A percentile compares a stretch with the other conserved stretches of the same genome.
Evolutionary conservation across 2,113 vertebrate genomes (phyloP).

Genomic region (Stegostoma tigrinum): DNA sequence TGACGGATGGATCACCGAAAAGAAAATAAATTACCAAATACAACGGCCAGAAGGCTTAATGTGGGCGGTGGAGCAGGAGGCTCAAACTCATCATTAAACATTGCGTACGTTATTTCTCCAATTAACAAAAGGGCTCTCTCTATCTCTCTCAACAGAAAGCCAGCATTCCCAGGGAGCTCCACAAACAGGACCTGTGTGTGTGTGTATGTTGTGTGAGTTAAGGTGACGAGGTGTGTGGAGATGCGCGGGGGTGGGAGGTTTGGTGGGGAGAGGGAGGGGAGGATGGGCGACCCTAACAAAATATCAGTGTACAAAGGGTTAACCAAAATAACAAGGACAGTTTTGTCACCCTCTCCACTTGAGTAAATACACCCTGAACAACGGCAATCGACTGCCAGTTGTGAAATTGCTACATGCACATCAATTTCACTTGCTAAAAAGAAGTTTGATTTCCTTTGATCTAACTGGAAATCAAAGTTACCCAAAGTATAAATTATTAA

Average conservation of each 20-base stretch:
- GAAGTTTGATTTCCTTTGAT: constrained; percentile 37
- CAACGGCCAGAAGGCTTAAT: neutral
- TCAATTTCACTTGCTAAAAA: constrained; percentile 36
- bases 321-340: constrained; percentile 7
- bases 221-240: neutral
- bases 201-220: neutral
- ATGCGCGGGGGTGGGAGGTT: neutral
- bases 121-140: constrained; percentile 7
- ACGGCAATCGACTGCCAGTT: neutral
- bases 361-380: neutral
- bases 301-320: neutral
- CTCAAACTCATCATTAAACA: neutral
- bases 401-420: constrained; percentile 33
- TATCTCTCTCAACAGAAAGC: neutral
- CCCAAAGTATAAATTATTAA: constrained; percentile 37
- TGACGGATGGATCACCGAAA: neutral
- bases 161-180: neutral
- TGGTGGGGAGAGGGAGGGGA: neutral
- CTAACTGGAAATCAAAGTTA: constrained; percentile 37
- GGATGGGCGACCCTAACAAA: no score
- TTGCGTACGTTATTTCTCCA: neutral
- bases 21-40: neutral
- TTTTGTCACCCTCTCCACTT: neutral
- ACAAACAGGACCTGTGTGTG: neutral
- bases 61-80: neutral